phyloP scores from a whole-genome alignment of 1,140 invertebrate species.

The fruit fly (Drosophila melanogaster) region Release_6_plus_ISO1_MT NC_004354.4:4127501-4128000 shows the following conservation, averaged over 20 bases:
- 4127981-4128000: neutral
- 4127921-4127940: constrained; percentile 9
- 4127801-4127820: constrained; percentile 10
- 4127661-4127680: constrained; percentile 18
- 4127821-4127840: constrained; percentile 21
- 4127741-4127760: neutral
- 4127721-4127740: neutral
- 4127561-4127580: constrained; percentile 16
- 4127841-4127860: constrained; percentile 18
- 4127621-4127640: constrained; percentile 11
- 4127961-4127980: constrained; percentile 4
- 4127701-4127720: constrained; percentile 2
- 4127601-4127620: constrained; percentile 13
- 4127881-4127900: neutral
- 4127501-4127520: constrained; percentile 10
- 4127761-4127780: neutral
- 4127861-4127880: constrained; percentile 13
- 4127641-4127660: constrained; percentile 24
- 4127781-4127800: constrained; percentile 16
- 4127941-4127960: constrained; percentile 3
- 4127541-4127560: constrained; percentile 8
- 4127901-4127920: constrained; percentile 17
- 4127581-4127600: constrained; percentile 24
- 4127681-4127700: constrained; percentile 1
- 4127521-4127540: constrained; percentile 35